Conservation (phyloP, 2,888 invertebrate genomes). For the Dryomyza anilis region DNA sequence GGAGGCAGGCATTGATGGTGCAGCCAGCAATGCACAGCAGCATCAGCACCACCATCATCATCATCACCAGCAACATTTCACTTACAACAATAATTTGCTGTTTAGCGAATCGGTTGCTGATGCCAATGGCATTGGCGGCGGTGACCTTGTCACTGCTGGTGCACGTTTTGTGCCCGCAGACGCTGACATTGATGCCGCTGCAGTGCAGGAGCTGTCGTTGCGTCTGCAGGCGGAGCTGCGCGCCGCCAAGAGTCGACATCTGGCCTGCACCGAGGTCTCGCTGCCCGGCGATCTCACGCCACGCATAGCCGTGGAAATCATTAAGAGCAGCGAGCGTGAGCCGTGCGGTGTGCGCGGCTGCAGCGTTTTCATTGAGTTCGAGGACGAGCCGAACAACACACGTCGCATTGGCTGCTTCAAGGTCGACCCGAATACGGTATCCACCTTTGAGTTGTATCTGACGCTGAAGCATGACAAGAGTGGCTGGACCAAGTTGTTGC, state of each 20-base stretch:
- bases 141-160: not conserved
- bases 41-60: too few relatives aligned
- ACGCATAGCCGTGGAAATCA: constrained; percentile 78
- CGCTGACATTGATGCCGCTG: constrained; percentile 50
- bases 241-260: constrained; percentile 78
- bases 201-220: constrained; percentile 69
- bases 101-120: constrained; percentile 36
- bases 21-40: constrained; percentile 27
- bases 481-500: constrained; percentile 85
- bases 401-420: constrained; percentile 81
- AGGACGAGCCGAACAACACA: constrained; percentile 68
- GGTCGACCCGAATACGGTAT: constrained; percentile 83
- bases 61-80: too few relatives aligned
- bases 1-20: constrained; percentile 33
- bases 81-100: constrained; percentile 37
- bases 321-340: constrained; percentile 84
- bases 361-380: constrained; percentile 82
- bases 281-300: constrained; percentile 82
- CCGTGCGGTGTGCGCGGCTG: constrained; percentile 89
- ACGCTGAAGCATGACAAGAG: constrained; percentile 85
- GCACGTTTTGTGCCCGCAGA: not conserved
- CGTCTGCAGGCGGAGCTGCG: constrained; percentile 79
- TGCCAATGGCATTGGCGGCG: too few relatives aligned
- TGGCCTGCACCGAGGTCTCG: constrained; percentile 83
- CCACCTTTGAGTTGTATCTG: constrained; percentile 88